Conservation (phyloP, 2,113 vertebrate genomes). For the Chrysemys picta region DNA sequence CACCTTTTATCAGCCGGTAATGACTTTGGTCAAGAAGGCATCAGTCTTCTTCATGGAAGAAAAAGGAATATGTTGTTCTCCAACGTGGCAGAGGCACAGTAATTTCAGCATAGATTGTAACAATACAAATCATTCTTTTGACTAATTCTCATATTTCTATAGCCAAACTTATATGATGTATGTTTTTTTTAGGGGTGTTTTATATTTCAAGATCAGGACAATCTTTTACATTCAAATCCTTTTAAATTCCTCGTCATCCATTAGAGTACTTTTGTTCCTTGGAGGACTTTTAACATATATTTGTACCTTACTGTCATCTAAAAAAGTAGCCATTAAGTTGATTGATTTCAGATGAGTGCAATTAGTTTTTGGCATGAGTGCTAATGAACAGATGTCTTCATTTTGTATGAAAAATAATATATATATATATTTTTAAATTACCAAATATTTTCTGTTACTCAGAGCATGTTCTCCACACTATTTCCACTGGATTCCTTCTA, state of each 20-base stretch:
- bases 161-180: background rate
- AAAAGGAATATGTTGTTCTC: background rate
- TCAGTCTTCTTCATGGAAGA: background rate
- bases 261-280: background rate
- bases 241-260: background rate
- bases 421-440: background rate
- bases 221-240: background rate
- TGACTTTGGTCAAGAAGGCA: background rate
- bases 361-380: background rate
- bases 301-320: background rate
- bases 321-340: background rate
- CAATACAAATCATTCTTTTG: background rate
- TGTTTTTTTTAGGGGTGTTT: background rate
- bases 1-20: background rate
- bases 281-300: background rate
- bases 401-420: background rate
- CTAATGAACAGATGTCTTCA: background rate
- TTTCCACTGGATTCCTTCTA: background rate
- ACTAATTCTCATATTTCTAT: background rate
- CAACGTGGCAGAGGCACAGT: background rate
- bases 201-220: background rate
- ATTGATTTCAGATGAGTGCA: background rate
- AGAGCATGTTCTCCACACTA: background rate
- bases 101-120: background rate
- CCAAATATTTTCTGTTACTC: background rate